These are phyloP conservation scores for Pocillopora meandrina DNA, from an alignment of 92 coral and sea anemone species.

Conservation along the genomic window DNA sequence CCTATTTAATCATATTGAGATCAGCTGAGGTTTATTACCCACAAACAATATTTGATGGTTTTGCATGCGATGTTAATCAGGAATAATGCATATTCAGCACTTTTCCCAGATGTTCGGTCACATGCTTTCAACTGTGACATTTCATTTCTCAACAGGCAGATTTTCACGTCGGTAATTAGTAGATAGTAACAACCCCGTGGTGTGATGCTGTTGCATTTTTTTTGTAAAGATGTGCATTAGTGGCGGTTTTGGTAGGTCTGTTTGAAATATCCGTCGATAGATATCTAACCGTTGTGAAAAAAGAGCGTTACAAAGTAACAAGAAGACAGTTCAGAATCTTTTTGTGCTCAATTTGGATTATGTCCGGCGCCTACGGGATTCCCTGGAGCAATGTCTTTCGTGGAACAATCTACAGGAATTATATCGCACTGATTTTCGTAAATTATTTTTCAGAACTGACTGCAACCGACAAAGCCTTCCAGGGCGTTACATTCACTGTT, in stretches of 20 bases:
- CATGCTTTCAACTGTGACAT: neutral
- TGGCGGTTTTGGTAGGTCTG: constrained; percentile 51
- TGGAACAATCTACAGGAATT: constrained; percentile 9
- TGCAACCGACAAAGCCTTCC: neutral
- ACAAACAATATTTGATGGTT: too few relatives aligned
- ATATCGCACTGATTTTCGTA: constrained; percentile 44
- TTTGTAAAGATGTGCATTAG: neutral
- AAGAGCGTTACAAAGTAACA: constrained; percentile 58
- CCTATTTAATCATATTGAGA: too few relatives aligned
- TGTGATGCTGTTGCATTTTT: neutral
- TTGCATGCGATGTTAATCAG: too few relatives aligned
- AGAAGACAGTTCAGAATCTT: constrained; percentile 38
- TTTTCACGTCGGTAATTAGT: constrained; percentile 22
- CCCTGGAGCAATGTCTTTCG: constrained; percentile 55
- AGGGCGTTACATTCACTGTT: neutral
- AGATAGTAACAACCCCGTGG: neutral
- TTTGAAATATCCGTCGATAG: constrained; percentile 66
- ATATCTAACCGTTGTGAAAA: constrained; percentile 68
- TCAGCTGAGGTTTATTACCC: too few relatives aligned
- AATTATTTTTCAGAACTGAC: neutral
- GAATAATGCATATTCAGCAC: too few relatives aligned
- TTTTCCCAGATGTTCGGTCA: neutral
- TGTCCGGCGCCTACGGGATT: constrained; percentile 40
- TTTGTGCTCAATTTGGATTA: constrained; percentile 51
- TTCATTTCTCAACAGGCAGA: neutral